phyloP scores from a whole-genome alignment of 2,113 vertebrate genomes.

The Chamaetylas fuelleborni region DNA sequence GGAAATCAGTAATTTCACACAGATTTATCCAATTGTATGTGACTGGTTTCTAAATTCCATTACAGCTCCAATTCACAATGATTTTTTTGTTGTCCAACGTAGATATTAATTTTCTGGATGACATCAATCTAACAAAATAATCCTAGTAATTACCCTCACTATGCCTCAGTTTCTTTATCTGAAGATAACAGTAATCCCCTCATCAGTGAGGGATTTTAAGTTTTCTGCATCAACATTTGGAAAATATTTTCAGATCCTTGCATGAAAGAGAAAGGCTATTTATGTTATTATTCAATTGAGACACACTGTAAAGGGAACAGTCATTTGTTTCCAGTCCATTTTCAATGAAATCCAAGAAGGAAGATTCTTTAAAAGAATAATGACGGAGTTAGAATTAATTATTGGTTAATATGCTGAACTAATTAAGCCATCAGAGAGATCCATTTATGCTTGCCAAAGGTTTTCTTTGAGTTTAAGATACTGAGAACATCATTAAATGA shows the following conservation, averaged over 20 bases:
- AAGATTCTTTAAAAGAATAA: constrained; percentile 14
- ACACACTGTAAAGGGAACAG: background rate
- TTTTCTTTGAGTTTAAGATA: constrained; percentile 28
- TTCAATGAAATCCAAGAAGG: constrained; percentile 21
- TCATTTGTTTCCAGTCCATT: constrained; percentile 4
- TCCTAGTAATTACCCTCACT: background rate
- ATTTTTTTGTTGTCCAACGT: background rate
- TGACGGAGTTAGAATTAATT: constrained; percentile 46
- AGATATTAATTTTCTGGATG: background rate
- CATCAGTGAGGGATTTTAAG: background rate
- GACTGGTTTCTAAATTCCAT: background rate
- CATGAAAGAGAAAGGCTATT: background rate
- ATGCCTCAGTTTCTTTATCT: constrained; percentile 9
- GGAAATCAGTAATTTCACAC: constrained; percentile 38
- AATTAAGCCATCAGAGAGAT: constrained; percentile 48
- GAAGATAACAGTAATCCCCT: background rate
- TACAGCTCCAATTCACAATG: background rate
- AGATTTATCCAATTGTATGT: constrained; percentile 1
- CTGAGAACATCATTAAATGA: constrained; percentile 12
- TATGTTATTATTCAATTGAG: background rate
- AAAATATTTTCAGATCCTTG: constrained; percentile 13
- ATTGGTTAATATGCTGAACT: constrained; percentile 51
- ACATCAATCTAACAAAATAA: background rate
- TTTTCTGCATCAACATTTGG: background rate
- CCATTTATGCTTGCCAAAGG: constrained; percentile 45